Evolutionary conservation across 2,888 invertebrate genomes (phyloP).

Genomic region (Pteria penguin): DNA sequence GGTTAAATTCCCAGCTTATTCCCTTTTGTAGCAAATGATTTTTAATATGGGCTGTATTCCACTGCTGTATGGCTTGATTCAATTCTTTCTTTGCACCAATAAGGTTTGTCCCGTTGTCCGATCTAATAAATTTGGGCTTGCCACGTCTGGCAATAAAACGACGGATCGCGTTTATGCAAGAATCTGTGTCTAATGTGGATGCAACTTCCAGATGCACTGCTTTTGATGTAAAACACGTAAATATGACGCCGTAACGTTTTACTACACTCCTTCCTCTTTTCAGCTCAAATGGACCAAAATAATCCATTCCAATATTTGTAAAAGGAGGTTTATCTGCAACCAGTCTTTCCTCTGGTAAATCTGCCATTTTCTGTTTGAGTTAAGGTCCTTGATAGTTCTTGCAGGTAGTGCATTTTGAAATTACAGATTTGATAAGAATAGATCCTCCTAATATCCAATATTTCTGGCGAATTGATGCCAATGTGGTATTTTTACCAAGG

Average conservation of each 20-base stretch:
- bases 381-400: conserved; percentile 5
- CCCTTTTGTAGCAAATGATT: conserved; percentile 28
- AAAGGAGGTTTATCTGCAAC: conserved; percentile 47
- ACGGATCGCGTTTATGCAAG: conserved; percentile 21
- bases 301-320: conserved; percentile 44
- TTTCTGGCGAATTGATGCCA: conserved; percentile 15
- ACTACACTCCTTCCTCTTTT: conserved; percentile 40
- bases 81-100: conserved; percentile 44
- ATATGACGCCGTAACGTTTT: conserved; percentile 52
- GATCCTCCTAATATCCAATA: conserved; percentile 32
- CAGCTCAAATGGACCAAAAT: conserved; percentile 51
- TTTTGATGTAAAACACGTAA: conserved; percentile 35
- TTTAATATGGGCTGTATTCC: conserved; percentile 34
- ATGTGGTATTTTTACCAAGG: conserved; percentile 15
- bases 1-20: conserved; percentile 49
- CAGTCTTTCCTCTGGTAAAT: conserved; percentile 28
- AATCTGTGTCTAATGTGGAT: conserved; percentile 30
- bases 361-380: conserved; percentile 31
- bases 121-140: conserved; percentile 7
- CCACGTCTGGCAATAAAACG: conserved; percentile 27
- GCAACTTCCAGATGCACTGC: conserved; percentile 37
- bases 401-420: conserved; percentile 28
- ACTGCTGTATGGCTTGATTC: conserved; percentile 31
- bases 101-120: conserved; percentile 37
- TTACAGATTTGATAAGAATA: background rate